Conservation (phyloP, 1,140 invertebrate genomes). For the Mesaphorura yosii region DNA sequence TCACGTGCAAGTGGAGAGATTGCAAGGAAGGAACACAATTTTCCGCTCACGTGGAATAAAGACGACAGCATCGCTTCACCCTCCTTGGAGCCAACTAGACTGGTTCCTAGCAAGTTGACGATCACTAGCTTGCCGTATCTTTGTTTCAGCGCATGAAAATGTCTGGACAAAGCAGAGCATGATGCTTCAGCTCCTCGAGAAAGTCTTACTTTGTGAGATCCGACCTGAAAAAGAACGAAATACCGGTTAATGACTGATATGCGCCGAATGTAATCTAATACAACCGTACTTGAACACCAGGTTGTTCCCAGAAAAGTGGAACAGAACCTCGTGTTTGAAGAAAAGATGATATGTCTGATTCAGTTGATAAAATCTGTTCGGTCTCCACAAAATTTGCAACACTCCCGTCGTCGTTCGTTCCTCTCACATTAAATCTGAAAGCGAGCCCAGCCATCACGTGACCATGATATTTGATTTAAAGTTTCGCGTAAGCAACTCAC, state of each 20-base stretch:
- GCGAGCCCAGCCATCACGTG: slow-evolving; percentile 4
- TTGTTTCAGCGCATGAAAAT: slow-evolving; percentile 72
- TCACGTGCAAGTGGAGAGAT: background rate
- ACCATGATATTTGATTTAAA: background rate
- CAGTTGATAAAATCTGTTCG: slow-evolving; percentile 88
- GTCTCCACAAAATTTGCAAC: slow-evolving; percentile 99
- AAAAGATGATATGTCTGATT: slow-evolving; percentile 71
- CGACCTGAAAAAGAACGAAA: slow-evolving; percentile 50
- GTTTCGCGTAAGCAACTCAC: slow-evolving; percentile 32
- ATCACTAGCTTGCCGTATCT: slow-evolving; percentile 84
- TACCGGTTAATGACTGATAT: background rate
- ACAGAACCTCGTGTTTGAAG: slow-evolving; percentile 90
- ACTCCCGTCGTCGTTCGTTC: slow-evolving; percentile 97
- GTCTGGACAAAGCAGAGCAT: slow-evolving; percentile 78
- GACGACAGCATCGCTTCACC: slow-evolving; percentile 91
- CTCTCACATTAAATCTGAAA: slow-evolving; percentile 81
- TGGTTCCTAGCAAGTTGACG: slow-evolving; percentile 82
- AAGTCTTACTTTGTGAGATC: slow-evolving; percentile 95
- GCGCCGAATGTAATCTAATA: slow-evolving; percentile 1
- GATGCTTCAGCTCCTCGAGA: slow-evolving; percentile 88
- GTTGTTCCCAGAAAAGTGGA: slow-evolving; percentile 97
- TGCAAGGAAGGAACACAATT: background rate
- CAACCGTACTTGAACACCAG: slow-evolving; percentile 74
- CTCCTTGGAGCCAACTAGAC: slow-evolving; percentile 82
- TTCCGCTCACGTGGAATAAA: slow-evolving; percentile 62